A percentile compares a stretch with the other conserved stretches of the same genome.
Conservation (phyloP, 2,888 invertebrate species). For the Macrosoma leucophasiata region DNA sequence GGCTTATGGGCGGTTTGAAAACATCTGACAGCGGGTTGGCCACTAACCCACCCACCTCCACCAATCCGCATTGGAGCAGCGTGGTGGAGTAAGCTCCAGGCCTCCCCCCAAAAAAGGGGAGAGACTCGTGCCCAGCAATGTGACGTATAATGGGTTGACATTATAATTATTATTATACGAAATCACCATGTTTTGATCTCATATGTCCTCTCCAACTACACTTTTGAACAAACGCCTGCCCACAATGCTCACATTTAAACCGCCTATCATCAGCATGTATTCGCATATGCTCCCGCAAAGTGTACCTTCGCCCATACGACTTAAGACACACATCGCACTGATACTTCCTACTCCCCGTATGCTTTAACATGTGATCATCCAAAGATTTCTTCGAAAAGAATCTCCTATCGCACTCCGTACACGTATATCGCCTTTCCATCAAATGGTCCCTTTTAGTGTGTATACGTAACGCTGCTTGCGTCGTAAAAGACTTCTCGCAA, state of each 20-base stretch:
- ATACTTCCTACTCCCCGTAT: slow-evolving; percentile 35
- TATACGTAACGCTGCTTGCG: slow-evolving; percentile 30
- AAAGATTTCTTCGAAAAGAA: slow-evolving; percentile 41
- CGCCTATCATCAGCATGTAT: slow-evolving; percentile 32
- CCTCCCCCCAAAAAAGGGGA: no score
- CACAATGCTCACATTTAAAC: slow-evolving; percentile 36
- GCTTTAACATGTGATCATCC: slow-evolving; percentile 42
- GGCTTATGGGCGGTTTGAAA: no score
- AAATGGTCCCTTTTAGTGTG: slow-evolving; percentile 45
- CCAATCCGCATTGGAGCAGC: no score
- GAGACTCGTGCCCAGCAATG: no score
- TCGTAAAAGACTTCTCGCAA: slow-evolving; percentile 37
- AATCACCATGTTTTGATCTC: slow-evolving; percentile 33
- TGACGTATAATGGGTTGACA: no score
- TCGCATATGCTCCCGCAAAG: slow-evolving; percentile 43
- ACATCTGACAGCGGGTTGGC: no score
- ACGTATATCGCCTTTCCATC: slow-evolving; percentile 32
- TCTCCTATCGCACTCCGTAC: slow-evolving; percentile 28
- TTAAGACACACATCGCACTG: slow-evolving; percentile 44
- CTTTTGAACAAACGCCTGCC: slow-evolving; percentile 36
- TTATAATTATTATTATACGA: no score
- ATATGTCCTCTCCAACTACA: slow-evolving; percentile 51
- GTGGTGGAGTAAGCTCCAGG: no score
- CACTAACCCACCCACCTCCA: no score
- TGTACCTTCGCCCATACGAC: slow-evolving; percentile 36